A percentile compares a stretch with the other conserved stretches of the same genome.
phyloP scores from a whole-genome alignment of 2,888 invertebrate genomes.

The Leptinotarsa juncta region DNA sequence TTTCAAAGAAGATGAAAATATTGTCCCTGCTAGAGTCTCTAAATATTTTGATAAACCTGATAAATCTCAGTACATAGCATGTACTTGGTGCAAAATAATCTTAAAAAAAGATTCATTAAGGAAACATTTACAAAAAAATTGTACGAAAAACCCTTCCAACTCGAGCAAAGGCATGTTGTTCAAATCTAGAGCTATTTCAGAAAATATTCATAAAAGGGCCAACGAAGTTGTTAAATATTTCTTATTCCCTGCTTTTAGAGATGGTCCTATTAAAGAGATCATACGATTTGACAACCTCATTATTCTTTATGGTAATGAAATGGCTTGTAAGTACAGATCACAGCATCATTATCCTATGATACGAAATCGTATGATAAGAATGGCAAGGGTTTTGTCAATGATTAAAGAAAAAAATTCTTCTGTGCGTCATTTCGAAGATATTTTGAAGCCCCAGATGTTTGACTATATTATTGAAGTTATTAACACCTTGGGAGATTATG shows the following conservation, averaged over 20 bases:
- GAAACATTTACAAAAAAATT: background rate
- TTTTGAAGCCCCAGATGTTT: too few relatives aligned
- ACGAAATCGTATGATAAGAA: conserved; percentile 7
- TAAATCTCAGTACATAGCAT: background rate
- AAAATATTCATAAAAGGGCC: background rate
- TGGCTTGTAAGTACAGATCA: conserved; percentile 19
- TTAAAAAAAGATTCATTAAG: background rate
- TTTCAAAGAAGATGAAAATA: too few relatives aligned
- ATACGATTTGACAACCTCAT: background rate
- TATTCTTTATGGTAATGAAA: conserved; percentile 6
- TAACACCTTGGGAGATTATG: too few relatives aligned
- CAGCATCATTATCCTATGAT: conserved; percentile 15
- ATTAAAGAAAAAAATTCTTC: background rate
- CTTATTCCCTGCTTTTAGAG: conserved; percentile 11
- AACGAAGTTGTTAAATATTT: background rate
- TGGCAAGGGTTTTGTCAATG: background rate
- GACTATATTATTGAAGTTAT: too few relatives aligned
- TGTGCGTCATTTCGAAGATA: too few relatives aligned
- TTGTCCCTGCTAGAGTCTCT: too few relatives aligned
- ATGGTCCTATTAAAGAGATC: conserved; percentile 1
- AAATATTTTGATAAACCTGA: background rate
- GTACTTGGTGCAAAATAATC: background rate
- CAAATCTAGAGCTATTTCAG: background rate
- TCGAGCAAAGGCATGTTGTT: conserved; percentile 3
- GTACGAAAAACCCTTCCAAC: background rate